Evolutionary conservation across 2,888 invertebrate genomes (phyloP), one percentile per base, ranked within the genome.

Genomic region (Ormyrus labotus): DNA sequence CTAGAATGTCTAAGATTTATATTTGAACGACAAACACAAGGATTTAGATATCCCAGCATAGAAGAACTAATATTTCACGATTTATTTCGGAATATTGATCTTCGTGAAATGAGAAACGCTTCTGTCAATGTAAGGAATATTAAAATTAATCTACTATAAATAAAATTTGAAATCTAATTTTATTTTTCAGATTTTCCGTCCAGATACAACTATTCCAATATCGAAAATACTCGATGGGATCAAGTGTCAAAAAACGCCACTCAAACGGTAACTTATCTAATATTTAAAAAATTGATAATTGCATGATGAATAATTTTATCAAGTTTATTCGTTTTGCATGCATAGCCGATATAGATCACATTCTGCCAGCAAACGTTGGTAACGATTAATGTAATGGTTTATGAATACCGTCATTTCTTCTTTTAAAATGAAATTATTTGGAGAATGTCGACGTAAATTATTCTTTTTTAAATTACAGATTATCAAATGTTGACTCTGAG

Each of bases 61-160:
- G 96, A 96, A 88, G 96, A 97, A 89, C 92, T 98, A 86, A 92
- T 96, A 78, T 92, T 96, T 71, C 95, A 96, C 88, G 96, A 96
- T 88, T 93, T 97, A 84, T 98, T 98, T 92, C 93, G 96, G 85
- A 96, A 96, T 89, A 96, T 98, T 83, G 97, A 97, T 91, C 93
- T 98, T 83, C 93, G 97, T 73, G 97, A 97, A 92, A 93, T 98
- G 93, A 93, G 96, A 89, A 96, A 96, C 63, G 95, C 96, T 75
- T 95, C 95, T 86, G 93, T 96, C 85, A 95, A 95, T 88, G 95
- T 96, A 91, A 92, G 92, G 13, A 65, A 76, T 11, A n/a, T 69
- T 58, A 6, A 57, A 8, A 34, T 58, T 61, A 11, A 58, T 51
- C 19, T 65, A 8, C 11, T n/a, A 48, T 6, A 58, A 58, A 53